Percentiles rank a stretch among this genome's conserved stretches.
Conservation (phyloP, 2,888 invertebrate genomes). For the Plemyria rubiginata region DNA sequence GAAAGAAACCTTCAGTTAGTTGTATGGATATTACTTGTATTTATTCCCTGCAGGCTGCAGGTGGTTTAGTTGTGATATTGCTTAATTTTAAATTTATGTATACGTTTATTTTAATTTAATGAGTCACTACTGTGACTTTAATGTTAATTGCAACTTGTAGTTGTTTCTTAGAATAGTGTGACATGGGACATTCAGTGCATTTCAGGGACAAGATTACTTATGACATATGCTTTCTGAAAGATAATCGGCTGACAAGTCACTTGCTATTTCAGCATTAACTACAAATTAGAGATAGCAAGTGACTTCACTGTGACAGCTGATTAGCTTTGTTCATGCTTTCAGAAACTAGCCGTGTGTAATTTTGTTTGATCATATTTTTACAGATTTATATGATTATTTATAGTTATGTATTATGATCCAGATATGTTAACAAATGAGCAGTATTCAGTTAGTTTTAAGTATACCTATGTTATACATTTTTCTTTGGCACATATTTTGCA, state of each 20-base stretch:
- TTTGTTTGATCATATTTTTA: constrained; percentile 54
- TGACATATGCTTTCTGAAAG: too few species aligned
- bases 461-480: constrained; percentile 48
- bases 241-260: too few species aligned
- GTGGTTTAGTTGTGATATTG: constrained; percentile 83
- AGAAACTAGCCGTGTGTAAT: too few species aligned
- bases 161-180: constrained; percentile 59
- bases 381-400: constrained; percentile 56
- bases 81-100: constrained; percentile 80
- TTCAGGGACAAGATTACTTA: constrained; percentile 48
- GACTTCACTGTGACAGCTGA: too few species aligned
- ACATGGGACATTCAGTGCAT: constrained; percentile 60
- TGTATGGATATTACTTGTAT: constrained; percentile 49
- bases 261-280: too few species aligned
- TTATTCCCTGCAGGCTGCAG: constrained; percentile 68
- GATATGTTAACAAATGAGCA: constrained; percentile 70
- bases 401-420: constrained; percentile 56
- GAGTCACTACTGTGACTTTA: constrained; percentile 76
- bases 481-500: constrained; percentile 45
- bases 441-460: constrained; percentile 72
- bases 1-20: constrained; percentile 25
- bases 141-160: constrained; percentile 71
- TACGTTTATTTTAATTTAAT: constrained; percentile 82
- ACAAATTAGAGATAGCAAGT: too few species aligned
- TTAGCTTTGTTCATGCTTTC: too few species aligned